phyloP scores from a whole-genome alignment of 2,113 vertebrate species.

The Myiopsitta monachus region DNA sequence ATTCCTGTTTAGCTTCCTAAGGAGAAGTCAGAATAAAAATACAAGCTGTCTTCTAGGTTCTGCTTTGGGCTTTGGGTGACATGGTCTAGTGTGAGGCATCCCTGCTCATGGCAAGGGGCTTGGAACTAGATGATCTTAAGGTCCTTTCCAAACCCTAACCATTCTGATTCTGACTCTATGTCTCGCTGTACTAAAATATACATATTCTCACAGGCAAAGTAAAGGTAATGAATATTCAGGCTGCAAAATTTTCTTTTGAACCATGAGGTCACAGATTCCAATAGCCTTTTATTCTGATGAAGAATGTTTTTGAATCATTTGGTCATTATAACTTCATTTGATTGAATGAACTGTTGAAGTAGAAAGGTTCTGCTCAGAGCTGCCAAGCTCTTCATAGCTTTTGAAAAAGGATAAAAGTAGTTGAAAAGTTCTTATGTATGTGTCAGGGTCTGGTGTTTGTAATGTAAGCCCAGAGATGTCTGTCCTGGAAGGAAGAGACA shows the following conservation, averaged over 20 bases:
- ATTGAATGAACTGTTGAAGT: background rate
- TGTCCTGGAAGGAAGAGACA: background rate
- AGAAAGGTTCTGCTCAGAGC: background rate
- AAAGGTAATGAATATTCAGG: background rate
- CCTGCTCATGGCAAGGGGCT: background rate
- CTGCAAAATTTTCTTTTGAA: background rate
- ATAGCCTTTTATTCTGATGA: background rate
- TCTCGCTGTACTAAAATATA: background rate
- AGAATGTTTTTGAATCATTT: background rate
- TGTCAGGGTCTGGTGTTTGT: background rate
- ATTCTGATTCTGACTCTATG: background rate
- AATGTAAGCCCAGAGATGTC: background rate
- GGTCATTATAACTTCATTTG: background rate
- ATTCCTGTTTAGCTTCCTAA: background rate
- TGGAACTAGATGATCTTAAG: background rate
- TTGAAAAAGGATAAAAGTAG: background rate
- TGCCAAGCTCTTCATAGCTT: background rate
- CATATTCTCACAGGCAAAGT: background rate
- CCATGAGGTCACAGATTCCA: background rate
- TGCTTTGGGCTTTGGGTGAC: background rate
- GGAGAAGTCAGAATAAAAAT: background rate
- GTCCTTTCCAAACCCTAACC: background rate
- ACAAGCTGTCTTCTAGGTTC: background rate
- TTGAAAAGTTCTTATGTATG: background rate
- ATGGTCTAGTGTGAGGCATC: background rate